Conservation (phyloP, 2,888 invertebrate species). For the Odontomyia ornata region DNA sequence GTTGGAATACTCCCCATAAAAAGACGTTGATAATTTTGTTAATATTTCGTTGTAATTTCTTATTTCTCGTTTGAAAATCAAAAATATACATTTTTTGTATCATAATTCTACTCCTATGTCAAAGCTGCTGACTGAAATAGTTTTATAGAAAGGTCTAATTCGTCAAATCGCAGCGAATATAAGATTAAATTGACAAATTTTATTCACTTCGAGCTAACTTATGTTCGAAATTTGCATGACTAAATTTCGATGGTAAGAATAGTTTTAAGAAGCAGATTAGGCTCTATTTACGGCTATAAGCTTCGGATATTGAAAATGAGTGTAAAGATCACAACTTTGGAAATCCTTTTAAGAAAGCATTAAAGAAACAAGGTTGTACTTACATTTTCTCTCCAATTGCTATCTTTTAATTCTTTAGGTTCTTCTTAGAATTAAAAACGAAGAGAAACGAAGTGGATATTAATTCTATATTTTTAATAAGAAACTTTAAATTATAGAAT, state of each 20-base stretch:
- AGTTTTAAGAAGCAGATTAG: too few species aligned
- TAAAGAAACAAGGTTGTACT: constrained; percentile 33
- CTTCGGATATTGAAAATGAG: too few species aligned
- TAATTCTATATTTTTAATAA: constrained; percentile 11
- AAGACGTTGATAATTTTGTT: constrained; percentile 22
- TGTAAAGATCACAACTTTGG: too few species aligned
- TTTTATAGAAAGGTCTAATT: background rate
- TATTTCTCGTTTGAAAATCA: background rate
- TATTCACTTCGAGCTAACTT: background rate
- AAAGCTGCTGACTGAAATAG: background rate
- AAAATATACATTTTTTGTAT: background rate
- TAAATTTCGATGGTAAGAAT: too few species aligned
- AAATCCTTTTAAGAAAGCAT: background rate
- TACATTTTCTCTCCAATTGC: constrained; percentile 1
- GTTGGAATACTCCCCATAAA: background rate
- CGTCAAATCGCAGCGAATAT: too few species aligned
- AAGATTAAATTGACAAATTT: too few species aligned
- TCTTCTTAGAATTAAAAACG: background rate
- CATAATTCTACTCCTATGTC: background rate
- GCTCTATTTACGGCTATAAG: too few species aligned
- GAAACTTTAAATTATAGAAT: background rate
- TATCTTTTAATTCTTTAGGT: background rate
- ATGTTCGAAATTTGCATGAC: too few species aligned
- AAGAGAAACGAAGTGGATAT: background rate
- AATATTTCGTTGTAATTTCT: background rate